These are phyloP conservation scores for Physocephala rufipes DNA, from an alignment of 2,888 invertebrate species.

Conservation along the genomic window DNA sequence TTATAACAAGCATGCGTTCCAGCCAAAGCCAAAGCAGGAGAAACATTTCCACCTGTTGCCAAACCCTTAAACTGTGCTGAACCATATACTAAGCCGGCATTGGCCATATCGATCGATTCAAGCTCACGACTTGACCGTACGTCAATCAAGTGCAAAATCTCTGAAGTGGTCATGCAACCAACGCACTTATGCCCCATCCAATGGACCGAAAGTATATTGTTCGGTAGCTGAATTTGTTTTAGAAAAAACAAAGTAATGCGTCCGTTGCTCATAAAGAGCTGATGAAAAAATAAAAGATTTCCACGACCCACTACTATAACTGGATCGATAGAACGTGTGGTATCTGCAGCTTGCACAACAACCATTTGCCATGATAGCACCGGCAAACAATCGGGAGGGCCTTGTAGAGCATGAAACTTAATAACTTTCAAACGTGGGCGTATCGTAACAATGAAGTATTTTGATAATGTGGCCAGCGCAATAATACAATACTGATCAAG, in stretches of 20 bases:
- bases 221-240: slow-evolving; percentile 76
- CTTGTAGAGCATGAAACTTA: slow-evolving; percentile 79
- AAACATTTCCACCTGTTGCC: slow-evolving; percentile 94
- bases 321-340: slow-evolving; percentile 78
- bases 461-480: slow-evolving; percentile 93
- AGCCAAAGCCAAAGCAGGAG: slow-evolving; percentile 71
- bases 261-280: slow-evolving; percentile 68
- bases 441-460: slow-evolving; percentile 79
- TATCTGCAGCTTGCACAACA: slow-evolving; percentile 77
- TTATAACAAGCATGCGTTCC: slow-evolving; percentile 76
- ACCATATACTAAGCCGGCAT: slow-evolving; percentile 84
- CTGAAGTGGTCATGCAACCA: slow-evolving; percentile 83
- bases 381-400: slow-evolving; percentile 82
- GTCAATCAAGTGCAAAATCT: slow-evolving; percentile 88
- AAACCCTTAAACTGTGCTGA: slow-evolving; percentile 87
- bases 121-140: slow-evolving; percentile 88
- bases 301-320: slow-evolving; percentile 91
- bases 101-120: slow-evolving; percentile 82
- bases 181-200: slow-evolving; percentile 86
- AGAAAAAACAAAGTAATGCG: slow-evolving; percentile 73
- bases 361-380: slow-evolving; percentile 93
- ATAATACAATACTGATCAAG: slow-evolving; percentile 80
- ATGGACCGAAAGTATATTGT: slow-evolving; percentile 78
- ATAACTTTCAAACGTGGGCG: slow-evolving; percentile 80
- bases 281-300: slow-evolving; percentile 84